Evolutionary conservation across 2,113 vertebrate genomes (phyloP).

Genomic region (Brachypteracias leptosomus): DNA sequence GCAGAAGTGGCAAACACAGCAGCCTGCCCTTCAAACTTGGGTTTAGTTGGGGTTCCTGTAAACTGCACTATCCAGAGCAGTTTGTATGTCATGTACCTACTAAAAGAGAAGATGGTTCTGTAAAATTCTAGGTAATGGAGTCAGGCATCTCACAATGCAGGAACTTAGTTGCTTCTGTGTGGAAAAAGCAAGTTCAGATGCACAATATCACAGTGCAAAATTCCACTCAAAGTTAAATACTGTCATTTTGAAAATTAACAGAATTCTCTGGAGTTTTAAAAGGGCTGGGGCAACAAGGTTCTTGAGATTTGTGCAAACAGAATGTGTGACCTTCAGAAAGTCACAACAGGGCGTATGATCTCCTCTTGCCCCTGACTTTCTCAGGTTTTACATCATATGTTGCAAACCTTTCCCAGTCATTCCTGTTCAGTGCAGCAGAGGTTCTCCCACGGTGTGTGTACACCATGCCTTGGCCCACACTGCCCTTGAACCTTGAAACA

Average conservation of each 20-base stretch:
- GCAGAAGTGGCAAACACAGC: background rate
- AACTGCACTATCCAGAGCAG: background rate
- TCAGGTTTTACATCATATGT: background rate
- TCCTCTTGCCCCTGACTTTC: background rate
- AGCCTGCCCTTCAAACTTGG: background rate
- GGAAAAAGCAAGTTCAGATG: background rate
- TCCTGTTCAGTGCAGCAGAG: background rate
- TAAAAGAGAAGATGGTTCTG: background rate
- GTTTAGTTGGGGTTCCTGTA: background rate
- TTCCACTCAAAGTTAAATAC: background rate
- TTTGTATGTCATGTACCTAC: background rate
- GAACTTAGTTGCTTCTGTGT: background rate
- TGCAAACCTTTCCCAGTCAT: background rate
- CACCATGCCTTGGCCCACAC: accelerated
- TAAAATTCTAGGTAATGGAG: background rate
- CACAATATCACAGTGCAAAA: background rate
- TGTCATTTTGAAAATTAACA: background rate
- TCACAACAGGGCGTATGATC: background rate
- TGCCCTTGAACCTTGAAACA: background rate
- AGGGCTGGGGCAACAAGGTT: background rate
- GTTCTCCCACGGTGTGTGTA: background rate
- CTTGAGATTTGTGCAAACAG: background rate
- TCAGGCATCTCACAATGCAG: background rate
- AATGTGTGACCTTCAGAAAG: background rate
- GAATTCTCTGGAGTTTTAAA: background rate